Base-by-base conservation (phyloP, 2,113 vertebrate species). In the Mustelus asterias region DNA sequence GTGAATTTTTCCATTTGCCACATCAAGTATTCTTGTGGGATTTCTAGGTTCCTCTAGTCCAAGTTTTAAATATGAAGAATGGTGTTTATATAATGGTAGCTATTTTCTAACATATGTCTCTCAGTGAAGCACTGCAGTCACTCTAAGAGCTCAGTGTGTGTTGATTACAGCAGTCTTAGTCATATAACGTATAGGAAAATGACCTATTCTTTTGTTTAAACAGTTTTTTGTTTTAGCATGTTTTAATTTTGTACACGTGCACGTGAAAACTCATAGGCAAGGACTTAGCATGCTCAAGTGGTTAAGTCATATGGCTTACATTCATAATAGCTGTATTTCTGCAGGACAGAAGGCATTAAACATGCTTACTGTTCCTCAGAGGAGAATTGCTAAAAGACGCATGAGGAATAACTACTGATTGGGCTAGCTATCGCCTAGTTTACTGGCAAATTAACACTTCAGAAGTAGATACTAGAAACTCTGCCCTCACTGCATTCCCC, bases 1-100 rank as follows among this genome's bases (percentile, higher is more conserved):
- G 70, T 72, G 70, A 76, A 80, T 80, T 80, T 80, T 80, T 80
- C 78, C 78, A 80, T 80, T 80, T 80, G 78, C n/a, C n/a, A 37
- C 33, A 37, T 80, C n/a, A 37, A n/a, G 13, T 14, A 76, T 80
- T 37, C n/a, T 80, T 80, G 78, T 80, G 11, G 78, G n/a, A 14
- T 37, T 72, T 29, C 72, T 78, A n/a, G 9, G 72, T 78, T 78
- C 72, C 41, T 10, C 1, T 48, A 48, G 54, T 88, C 85, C 22
- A 88, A 88, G 85, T 10, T 48, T 22, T 88, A 48, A 54, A 88
- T 48, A 88, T 88, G 41, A 85, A 85, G 37, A n/a, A 70, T 70
- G 69, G 44, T n/a, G 80, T 85, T 86, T 44, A 48, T 41, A 48
- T 10, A 86, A 86, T 24, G 14, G 83, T 48, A 9, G 44, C 29